These are phyloP conservation scores for Harmothoe impar DNA, from an alignment of 2,888 invertebrate genomes.

Conservation along the genomic window DNA sequence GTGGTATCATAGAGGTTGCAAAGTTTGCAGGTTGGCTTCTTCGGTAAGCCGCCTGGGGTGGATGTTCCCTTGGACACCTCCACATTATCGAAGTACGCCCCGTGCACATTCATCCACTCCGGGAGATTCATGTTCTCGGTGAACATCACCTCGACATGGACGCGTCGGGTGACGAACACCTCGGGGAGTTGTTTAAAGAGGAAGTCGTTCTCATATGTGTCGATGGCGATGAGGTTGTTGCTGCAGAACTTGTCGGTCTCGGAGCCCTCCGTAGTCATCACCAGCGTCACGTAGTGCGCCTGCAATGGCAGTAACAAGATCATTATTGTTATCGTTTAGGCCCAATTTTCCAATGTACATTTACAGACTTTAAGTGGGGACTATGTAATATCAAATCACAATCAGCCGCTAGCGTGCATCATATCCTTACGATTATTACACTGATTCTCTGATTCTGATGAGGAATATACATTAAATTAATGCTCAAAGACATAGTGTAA, in stretches of 20 bases:
- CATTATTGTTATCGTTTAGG: no score
- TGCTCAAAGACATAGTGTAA: no score
- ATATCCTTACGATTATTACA: no score
- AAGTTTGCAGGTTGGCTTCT: neutral
- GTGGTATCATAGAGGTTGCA: neutral
- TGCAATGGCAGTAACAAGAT: no score
- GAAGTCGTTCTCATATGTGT: slow-evolving; percentile 16
- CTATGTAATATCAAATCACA: no score
- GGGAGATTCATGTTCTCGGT: slow-evolving; percentile 16
- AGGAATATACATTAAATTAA: no score
- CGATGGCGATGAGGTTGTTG: neutral
- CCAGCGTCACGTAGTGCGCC: slow-evolving; percentile 53
- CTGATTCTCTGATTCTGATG: no score
- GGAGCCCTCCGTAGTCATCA: neutral
- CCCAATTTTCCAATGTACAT: no score
- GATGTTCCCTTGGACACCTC: slow-evolving; percentile 45
- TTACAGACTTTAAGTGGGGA: no score
- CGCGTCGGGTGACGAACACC: slow-evolving; percentile 33
- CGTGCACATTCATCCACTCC: neutral
- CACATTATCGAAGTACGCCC: slow-evolving; percentile 29
- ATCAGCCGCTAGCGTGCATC: no score
- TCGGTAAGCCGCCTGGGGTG: slow-evolving; percentile 23
- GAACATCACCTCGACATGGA: slow-evolving; percentile 46
- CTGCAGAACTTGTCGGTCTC: slow-evolving; percentile 40
- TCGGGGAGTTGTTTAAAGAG: neutral